Base-by-base conservation (phyloP, 2,113 vertebrate species). In the Tetraodon nigroviridis region DNA sequence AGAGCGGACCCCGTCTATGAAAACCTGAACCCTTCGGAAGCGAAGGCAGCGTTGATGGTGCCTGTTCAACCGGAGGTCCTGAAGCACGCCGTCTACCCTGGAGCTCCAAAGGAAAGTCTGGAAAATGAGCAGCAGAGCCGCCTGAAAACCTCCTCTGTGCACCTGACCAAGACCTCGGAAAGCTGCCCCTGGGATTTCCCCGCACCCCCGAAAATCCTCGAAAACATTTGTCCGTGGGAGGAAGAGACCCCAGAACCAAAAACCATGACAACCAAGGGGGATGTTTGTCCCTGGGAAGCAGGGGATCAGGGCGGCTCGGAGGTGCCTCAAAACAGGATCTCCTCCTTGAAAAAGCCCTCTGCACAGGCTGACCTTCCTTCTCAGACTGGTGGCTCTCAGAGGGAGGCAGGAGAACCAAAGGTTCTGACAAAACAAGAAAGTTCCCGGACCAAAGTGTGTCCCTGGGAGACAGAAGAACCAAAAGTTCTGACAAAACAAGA, bases 141-240 rank as follows among this genome's bases (percentile, higher is more conserved):
- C 44, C 3, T 21, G 49, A 51, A 60, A 60, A 61, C 58, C 45
- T 19, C 73, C 56, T 8, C 4, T 6, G 2, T 52, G 21, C 52
- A 49, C 71, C 58, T 59, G 32, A 66, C 29, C 45, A 78, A 75
- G 45, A 70, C 72, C 53, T 49, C 24, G 51, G 81, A 85, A 44
- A 69, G 71, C 17, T 86, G 83, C 76, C 79, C 78, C 15, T 87
- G 82, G 88, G 81, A 86, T 17, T 88, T 88, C 46, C 59, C 53
- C 1, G 60, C 59, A 7, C 55, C 75, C 5, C 71, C 77, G 16
- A 40, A 72, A 68, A 72, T 48, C 20, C 13, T 55, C 3, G 75
- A 66, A 52, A 46, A 68, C 16, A 46, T 83, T 63, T 79, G 75
- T 73, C 73, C 76, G 10, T 79, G 75, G 80, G 86, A 89, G 42